These are phyloP conservation scores for Eudyptes chrysolophus DNA, from an alignment of 2,113 vertebrate species.

Conservation along the genomic window DNA sequence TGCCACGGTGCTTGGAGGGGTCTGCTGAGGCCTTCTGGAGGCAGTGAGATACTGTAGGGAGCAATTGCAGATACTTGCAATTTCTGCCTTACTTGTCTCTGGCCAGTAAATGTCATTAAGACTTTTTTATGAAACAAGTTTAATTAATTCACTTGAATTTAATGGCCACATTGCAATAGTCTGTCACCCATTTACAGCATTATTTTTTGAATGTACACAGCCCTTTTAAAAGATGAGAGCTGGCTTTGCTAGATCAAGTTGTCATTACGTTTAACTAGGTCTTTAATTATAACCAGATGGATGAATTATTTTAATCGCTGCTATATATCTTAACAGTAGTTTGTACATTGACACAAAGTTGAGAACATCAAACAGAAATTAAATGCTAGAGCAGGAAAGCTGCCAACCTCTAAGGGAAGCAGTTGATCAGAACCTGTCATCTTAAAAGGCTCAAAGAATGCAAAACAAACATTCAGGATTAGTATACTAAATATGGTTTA, in stretches of 20 bases:
- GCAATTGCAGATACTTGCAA: background rate
- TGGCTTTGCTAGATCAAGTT: conserved; percentile 76
- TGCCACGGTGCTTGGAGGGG: background rate
- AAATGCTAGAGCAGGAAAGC: conserved; percentile 76
- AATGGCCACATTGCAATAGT: conserved; percentile 51
- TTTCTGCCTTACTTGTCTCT: conserved; percentile 29
- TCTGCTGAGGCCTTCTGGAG: background rate
- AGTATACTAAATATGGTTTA: conserved; percentile 76
- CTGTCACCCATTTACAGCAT: conserved; percentile 57
- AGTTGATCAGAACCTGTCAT: conserved; percentile 84
- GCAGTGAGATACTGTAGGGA: background rate
- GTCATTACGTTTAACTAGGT: conserved; percentile 76
- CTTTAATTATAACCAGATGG: conserved; percentile 86
- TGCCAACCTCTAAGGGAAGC: conserved; percentile 81
- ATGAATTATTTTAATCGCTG: conserved; percentile 83
- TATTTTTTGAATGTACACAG: conserved; percentile 31
- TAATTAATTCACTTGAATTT: conserved; percentile 67
- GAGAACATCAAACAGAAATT: conserved; percentile 83
- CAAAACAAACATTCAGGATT: conserved; percentile 81
- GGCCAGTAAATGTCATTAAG: conserved; percentile 52
- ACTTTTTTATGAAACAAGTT: conserved; percentile 51
- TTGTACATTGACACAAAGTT: conserved; percentile 79
- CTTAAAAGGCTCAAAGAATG: conserved; percentile 81
- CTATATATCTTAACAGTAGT: conserved; percentile 82
- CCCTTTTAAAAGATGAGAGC: conserved; percentile 71